Evolutionary conservation across 2,113 vertebrate genomes (phyloP).

Genomic region (Pomatorhinus ruficollis): DNA sequence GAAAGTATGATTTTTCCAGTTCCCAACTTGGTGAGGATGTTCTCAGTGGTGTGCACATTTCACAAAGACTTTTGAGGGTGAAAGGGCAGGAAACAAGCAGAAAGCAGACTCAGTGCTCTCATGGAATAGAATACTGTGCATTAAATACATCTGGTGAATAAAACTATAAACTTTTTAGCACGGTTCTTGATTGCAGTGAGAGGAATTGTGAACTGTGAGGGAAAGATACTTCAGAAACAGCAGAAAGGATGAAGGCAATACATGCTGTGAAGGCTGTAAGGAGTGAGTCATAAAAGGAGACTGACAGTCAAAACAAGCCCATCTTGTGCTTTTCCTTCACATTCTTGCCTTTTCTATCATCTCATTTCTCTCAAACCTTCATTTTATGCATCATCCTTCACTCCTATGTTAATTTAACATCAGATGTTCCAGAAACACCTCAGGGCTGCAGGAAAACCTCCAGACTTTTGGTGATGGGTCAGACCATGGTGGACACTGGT

Average conservation of each 20-base stretch:
- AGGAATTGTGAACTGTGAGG: not conserved
- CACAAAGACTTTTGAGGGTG: not conserved
- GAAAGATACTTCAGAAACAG: not conserved
- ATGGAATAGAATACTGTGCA: not conserved
- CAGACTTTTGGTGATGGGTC: not conserved
- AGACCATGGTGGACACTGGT: not conserved
- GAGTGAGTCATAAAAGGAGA: not conserved
- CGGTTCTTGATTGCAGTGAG: slow-evolving; percentile 23
- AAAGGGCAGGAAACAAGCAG: slow-evolving; percentile 9
- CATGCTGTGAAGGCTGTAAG: not conserved
- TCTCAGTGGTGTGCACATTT: not conserved
- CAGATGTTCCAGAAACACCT: not conserved
- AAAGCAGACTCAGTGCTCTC: not conserved
- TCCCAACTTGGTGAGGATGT: not conserved
- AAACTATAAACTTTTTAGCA: slow-evolving; percentile 20
- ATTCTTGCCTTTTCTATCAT: not conserved
- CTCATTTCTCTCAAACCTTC: not conserved
- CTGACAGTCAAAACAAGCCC: not conserved
- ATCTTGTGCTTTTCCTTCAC: not conserved
- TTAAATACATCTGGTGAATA: not conserved
- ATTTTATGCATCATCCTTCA: not conserved
- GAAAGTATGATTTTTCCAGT: not conserved
- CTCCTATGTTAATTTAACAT: not conserved
- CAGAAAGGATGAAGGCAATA: not conserved
- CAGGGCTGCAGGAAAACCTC: not conserved